A percentile compares a stretch with the other conserved stretches of the same genome.
Evolutionary conservation across 2,888 invertebrate genomes (phyloP).

Genomic region (Rotaria socialis): DNA sequence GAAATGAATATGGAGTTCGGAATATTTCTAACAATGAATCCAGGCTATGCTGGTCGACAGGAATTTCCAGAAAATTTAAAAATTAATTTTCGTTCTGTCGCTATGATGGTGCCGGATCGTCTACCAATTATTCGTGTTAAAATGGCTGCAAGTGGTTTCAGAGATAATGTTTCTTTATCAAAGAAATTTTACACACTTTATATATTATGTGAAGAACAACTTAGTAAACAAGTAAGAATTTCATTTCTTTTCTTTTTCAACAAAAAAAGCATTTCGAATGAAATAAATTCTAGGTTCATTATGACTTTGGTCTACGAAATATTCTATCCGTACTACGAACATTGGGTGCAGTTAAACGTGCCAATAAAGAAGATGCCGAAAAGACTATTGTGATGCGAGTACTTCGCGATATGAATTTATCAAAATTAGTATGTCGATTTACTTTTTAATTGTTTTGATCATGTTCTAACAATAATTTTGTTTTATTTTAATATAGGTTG

Average conservation of each 20-base stretch:
- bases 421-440: slow-evolving; percentile 72
- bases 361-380: slow-evolving; percentile 63
- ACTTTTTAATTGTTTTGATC: too few relatives aligned
- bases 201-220: slow-evolving; percentile 61
- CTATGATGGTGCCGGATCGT: slow-evolving; percentile 61
- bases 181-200: slow-evolving; percentile 60
- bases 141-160: slow-evolving; percentile 59
- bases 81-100: slow-evolving; percentile 60
- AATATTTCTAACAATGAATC: slow-evolving; percentile 86
- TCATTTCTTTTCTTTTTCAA: too few relatives aligned
- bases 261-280: too few relatives aligned
- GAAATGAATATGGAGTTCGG: slow-evolving; percentile 92
- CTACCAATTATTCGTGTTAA: slow-evolving; percentile 61
- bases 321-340: slow-evolving; percentile 60
- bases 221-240: slow-evolving; percentile 56
- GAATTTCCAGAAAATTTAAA: slow-evolving; percentile 61
- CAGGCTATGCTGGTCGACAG: slow-evolving; percentile 60
- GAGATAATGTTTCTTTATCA: slow-evolving; percentile 58
- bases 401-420: slow-evolving; percentile 89
- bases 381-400: slow-evolving; percentile 94
- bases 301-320: slow-evolving; percentile 60
- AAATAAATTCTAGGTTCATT: slow-evolving; percentile 53
- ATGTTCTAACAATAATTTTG: too few relatives aligned
- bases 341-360: slow-evolving; percentile 57
- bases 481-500: slow-evolving; percentile 62